Base-by-base conservation (phyloP, 1,140 invertebrate genomes). In the Drosophila biarmipes region DNA sequence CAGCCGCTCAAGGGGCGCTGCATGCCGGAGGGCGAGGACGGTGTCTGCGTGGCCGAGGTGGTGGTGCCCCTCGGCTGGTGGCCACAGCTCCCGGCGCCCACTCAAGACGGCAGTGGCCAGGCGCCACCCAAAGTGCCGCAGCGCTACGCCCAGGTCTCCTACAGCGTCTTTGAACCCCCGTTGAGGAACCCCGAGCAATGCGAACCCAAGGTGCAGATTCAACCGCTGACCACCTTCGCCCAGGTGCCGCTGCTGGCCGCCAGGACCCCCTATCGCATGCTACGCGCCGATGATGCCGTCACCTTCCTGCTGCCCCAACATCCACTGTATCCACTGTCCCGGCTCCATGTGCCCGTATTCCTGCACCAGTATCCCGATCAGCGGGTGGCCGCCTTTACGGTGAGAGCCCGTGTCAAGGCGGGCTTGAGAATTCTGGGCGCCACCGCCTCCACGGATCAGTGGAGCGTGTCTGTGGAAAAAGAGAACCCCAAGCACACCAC, bases 241-340 rank as follows among this genome's bases (percentile, higher is more conserved):
- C 91, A 92, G 67, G 95, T 97, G 14, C 95, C 96, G 0, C 92
- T 98, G 34, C 94, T 95, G 0, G 95, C 95, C 1, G 95, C 96
- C 52, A 94, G 95, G n/a, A 95, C 95, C 15, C 95, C 95, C 4
- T 98, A 97, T 80, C 95, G 96, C 73, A 96, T 98, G 90, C 93
- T 97, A 17, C 94, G 95, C 52, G 94, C 95, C 48, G 96, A 97
- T 67, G 96, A 97, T 37, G 94, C 95, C 24, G 93, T 98, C 0
- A 95, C 95, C 0, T 94, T 98, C n/a, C 92, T 98, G n/a, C 93
- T 98, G n/a, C 97, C 97, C 0, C 95, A 97, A 86, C 95, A 95
- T 29, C 95, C 96, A 0, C 92, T 98, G 4, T 98, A 97, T 92
- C 97, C 97, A 2, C 95, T 96, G 75, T 97, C 97, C n/a, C 95